A percentile compares a stretch with the other conserved stretches of the same genome.
Conservation (phyloP, 1,140 invertebrate genomes). For the Calliphora vicina region DNA sequence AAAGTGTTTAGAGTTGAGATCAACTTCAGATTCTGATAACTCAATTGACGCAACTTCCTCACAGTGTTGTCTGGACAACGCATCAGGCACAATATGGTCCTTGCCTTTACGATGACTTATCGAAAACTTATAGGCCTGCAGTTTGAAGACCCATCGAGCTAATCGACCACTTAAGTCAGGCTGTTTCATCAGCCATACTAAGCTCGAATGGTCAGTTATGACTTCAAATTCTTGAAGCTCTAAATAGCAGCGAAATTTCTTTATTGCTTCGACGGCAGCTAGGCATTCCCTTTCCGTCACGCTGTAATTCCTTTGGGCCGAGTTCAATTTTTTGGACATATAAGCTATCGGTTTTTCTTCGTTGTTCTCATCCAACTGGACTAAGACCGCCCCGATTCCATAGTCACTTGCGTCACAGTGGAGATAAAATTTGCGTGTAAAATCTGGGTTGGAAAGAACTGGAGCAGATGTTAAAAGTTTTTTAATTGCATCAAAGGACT, state of each 20-base stretch:
- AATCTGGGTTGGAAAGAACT: conserved; percentile 6
- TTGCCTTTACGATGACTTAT: conserved; percentile 50
- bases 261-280: neutral
- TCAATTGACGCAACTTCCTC: neutral
- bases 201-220: conserved; percentile 49
- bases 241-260: conserved; percentile 62
- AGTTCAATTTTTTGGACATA: neutral
- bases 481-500: neutral
- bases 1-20: conserved; percentile 17
- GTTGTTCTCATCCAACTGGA: neutral
- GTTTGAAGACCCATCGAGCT: conserved; percentile 51
- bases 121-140: conserved; percentile 49
- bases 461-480: neutral
- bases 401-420: neutral
- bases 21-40: neutral
- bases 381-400: neutral
- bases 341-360: neutral
- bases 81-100: conserved; percentile 45
- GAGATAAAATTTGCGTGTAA: neutral
- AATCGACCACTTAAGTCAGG: conserved; percentile 58
- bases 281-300: neutral
- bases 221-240: conserved; percentile 60
- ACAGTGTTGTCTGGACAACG: neutral
- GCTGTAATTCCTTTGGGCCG: neutral
- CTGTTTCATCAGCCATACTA: conserved; percentile 53